Conservation (phyloP, 2,113 vertebrate genomes). For the Chaetodon auriga region DNA sequence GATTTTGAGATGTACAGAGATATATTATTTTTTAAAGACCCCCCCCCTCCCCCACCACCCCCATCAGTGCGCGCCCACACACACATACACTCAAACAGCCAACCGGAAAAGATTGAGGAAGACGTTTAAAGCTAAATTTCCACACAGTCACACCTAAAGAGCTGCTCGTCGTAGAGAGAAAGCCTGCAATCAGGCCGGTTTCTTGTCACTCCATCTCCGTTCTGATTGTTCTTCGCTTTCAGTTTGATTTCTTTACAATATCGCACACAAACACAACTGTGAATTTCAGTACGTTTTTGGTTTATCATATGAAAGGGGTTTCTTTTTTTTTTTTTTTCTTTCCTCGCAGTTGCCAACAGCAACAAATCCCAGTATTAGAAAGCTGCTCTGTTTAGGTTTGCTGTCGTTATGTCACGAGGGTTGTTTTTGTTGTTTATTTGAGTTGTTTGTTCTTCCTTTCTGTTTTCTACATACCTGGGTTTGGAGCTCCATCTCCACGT, state of each 20-base stretch:
- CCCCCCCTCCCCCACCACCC: neutral
- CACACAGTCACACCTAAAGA: conserved; percentile 57
- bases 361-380: conserved; percentile 98
- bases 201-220: conserved; percentile 75
- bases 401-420: conserved; percentile 74
- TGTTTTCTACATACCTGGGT: conserved; percentile 65
- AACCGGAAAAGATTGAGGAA: conserved; percentile 52
- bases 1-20: conserved; percentile 85
- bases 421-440: conserved; percentile 45
- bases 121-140: conserved; percentile 51
- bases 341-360: conserved; percentile 92
- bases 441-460: conserved; percentile 63
- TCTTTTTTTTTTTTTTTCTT: conserved; percentile 43
- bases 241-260: conserved; percentile 81
- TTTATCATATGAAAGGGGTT: conserved; percentile 70
- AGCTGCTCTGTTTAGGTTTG: conserved; percentile 87
- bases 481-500: conserved; percentile 51
- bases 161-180: conserved; percentile 67
- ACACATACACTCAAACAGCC: conserved; percentile 56
- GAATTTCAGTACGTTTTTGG: conserved; percentile 89
- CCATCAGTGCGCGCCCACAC: conserved; percentile 45
- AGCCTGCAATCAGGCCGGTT: conserved; percentile 68
- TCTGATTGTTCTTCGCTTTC: conserved; percentile 72
- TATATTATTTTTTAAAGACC: conserved; percentile 79
- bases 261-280: conserved; percentile 90